These are phyloP conservation scores for Pedetes capensis DNA, from an alignment of 2,113 vertebrate species.

Conservation along the genomic window DNA sequence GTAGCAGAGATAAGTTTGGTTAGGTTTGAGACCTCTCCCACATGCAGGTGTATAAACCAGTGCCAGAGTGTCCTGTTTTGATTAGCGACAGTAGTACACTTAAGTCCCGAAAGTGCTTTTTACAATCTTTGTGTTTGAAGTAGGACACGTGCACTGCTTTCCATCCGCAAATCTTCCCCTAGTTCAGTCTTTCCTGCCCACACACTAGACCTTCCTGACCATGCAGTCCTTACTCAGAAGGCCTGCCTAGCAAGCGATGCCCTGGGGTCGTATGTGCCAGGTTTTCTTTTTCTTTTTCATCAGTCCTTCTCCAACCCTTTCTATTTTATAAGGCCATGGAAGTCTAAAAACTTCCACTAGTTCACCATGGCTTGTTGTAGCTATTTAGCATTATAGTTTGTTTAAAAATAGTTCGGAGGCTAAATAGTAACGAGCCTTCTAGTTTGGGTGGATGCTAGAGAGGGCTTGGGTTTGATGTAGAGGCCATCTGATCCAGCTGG, in stretches of 20 bases:
- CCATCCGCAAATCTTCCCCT: rapidly evolving
- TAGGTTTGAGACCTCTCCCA: not conserved
- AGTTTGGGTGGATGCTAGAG: not conserved
- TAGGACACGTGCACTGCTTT: rapidly evolving
- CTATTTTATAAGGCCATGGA: not conserved
- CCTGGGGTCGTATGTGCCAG: rapidly evolving
- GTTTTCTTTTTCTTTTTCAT: not conserved
- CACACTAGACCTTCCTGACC: rapidly evolving
- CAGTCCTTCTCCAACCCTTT: not conserved
- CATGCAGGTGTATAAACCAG: rapidly evolving
- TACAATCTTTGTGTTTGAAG: not conserved
- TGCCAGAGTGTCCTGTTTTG: not conserved
- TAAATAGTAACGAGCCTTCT: not conserved
- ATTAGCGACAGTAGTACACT: not conserved
- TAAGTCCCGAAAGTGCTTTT: not conserved
- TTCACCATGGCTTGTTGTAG: not conserved
- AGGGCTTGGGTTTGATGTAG: not conserved
- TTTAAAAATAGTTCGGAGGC: not conserved
- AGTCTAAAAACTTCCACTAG: not conserved
- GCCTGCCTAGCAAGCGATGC: rapidly evolving
- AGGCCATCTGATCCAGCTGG: not conserved
- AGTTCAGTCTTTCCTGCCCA: not conserved
- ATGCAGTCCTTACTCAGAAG: not conserved
- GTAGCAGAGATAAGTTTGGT: rapidly evolving
- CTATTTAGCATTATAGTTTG: not conserved